Percentiles rank a stretch among this genome's conserved stretches.
Evolutionary conservation across 2,888 invertebrate genomes (phyloP).

Genomic region (Carpatolechia fugitivella): DNA sequence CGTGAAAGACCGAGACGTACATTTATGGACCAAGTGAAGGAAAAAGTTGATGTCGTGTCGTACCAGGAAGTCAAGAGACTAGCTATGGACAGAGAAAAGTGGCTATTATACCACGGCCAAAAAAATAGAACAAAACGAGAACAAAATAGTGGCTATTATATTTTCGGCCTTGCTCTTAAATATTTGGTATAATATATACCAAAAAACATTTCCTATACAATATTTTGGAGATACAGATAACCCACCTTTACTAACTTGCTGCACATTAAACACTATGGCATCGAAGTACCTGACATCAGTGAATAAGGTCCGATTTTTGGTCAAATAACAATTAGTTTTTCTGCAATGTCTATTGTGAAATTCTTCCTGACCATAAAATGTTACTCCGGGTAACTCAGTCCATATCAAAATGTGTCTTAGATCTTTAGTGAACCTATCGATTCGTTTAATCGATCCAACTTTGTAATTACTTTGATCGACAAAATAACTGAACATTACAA

Average conservation of each 20-base stretch:
- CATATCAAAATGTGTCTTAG: slow-evolving; percentile 58
- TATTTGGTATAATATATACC: too few relatives aligned
- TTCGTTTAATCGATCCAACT: slow-evolving; percentile 27
- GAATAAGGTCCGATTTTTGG: slow-evolving; percentile 46
- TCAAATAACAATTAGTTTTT: slow-evolving; percentile 55
- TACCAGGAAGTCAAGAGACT: too few relatives aligned
- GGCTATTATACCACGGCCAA: too few relatives aligned
- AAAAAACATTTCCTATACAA: too few relatives aligned
- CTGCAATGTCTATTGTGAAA: slow-evolving; percentile 43
- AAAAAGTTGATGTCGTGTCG: too few relatives aligned
- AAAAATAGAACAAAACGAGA: too few relatives aligned
- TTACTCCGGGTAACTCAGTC: slow-evolving; percentile 42
- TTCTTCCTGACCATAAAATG: slow-evolving; percentile 41
- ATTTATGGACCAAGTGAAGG: too few relatives aligned
- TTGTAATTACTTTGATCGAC: slow-evolving; percentile 25
- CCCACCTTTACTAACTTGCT: slow-evolving; percentile 15
- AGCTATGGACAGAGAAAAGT: too few relatives aligned
- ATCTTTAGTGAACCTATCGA: slow-evolving; percentile 46
- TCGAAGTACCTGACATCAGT: slow-evolving; percentile 55
- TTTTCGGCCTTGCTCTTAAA: too few relatives aligned
- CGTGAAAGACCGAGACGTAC: too few relatives aligned
- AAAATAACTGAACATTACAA: slow-evolving; percentile 29
- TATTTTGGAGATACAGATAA: too few relatives aligned
- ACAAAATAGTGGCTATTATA: too few relatives aligned
- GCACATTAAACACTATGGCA: slow-evolving; percentile 53